Evolutionary conservation across 2,113 vertebrate species (phyloP).

Genomic region (Falco punctatus): DNA sequence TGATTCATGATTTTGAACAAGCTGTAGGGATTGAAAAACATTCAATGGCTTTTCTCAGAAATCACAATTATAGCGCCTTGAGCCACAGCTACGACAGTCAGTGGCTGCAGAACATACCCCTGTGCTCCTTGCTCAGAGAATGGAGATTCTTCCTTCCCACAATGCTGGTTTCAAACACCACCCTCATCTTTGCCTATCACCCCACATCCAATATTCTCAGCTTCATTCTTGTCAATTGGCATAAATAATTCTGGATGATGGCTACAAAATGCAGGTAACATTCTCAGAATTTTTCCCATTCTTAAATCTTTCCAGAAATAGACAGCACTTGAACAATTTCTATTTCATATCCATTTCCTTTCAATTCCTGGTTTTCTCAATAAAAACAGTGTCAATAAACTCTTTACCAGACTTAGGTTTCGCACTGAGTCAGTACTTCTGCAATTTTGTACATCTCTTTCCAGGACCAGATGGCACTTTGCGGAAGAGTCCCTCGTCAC

Average conservation of each 20-base stretch:
- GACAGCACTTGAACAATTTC: not conserved
- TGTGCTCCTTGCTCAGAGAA: not conserved
- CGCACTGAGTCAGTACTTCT: not conserved
- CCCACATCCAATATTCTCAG: not conserved
- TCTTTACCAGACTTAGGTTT: not conserved
- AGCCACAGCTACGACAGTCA: not conserved
- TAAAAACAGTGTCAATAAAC: not conserved
- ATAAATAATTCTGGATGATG: not conserved
- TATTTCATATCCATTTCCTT: not conserved
- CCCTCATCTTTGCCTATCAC: not conserved
- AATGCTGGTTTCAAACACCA: not conserved
- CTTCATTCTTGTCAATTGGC: not conserved
- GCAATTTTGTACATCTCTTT: not conserved
- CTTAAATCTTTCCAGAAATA: not conserved
- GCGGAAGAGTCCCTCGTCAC: not conserved
- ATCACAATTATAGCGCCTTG: not conserved
- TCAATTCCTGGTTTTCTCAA: not conserved
- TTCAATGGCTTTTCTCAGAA: not conserved
- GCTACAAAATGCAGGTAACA: not conserved
- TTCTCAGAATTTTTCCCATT: not conserved
- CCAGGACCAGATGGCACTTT: not conserved
- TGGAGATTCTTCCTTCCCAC: not conserved
- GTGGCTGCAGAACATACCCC: not conserved
- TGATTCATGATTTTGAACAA: not conserved
- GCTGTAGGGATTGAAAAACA: not conserved